Evolutionary conservation across 1,140 invertebrate species (phyloP).

Genomic region (Euwallacea similis): DNA sequence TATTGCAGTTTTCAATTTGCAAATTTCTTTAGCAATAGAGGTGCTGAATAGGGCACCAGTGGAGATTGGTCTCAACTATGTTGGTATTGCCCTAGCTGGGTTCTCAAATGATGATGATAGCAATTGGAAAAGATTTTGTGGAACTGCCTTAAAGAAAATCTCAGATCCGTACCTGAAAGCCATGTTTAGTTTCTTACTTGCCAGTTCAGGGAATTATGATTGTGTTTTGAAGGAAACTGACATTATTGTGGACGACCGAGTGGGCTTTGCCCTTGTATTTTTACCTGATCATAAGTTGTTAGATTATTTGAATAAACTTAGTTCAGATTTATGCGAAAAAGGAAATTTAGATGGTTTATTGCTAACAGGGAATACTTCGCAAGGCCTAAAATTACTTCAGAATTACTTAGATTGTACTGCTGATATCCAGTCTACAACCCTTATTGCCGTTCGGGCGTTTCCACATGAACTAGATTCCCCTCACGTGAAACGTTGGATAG

Average conservation of each 20-base stretch:
- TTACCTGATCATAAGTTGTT: slow-evolving; percentile 78
- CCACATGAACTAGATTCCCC: slow-evolving; percentile 60
- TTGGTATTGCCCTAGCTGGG: slow-evolving; percentile 89
- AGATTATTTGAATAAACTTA: slow-evolving; percentile 76
- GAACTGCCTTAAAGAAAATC: slow-evolving; percentile 69
- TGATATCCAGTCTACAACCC: slow-evolving; percentile 88
- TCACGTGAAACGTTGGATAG: slow-evolving; percentile 46
- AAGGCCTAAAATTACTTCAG: slow-evolving; percentile 81
- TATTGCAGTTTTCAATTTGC: slow-evolving; percentile 87
- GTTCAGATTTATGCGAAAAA: slow-evolving; percentile 68
- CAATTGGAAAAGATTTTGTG: slow-evolving; percentile 81
- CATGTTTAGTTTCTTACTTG: slow-evolving; percentile 85
- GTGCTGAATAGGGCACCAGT: slow-evolving; percentile 73
- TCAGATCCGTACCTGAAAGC: slow-evolving; percentile 88
- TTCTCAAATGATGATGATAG: slow-evolving; percentile 81
- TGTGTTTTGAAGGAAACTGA: slow-evolving; percentile 75
- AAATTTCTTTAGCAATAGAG: slow-evolving; percentile 80
- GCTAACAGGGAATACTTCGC: slow-evolving; percentile 73
- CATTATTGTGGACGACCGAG: slow-evolving; percentile 83
- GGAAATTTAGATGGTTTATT: slow-evolving; percentile 86
- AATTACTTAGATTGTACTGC: slow-evolving; percentile 86
- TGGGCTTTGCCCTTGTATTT: slow-evolving; percentile 93
- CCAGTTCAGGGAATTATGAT: slow-evolving; percentile 76
- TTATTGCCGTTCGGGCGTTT: slow-evolving; percentile 76
- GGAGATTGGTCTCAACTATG: slow-evolving; percentile 57